phyloP scores from a whole-genome alignment of 2,797 vertebrate species.

The Sandelia bainsii region DNA sequence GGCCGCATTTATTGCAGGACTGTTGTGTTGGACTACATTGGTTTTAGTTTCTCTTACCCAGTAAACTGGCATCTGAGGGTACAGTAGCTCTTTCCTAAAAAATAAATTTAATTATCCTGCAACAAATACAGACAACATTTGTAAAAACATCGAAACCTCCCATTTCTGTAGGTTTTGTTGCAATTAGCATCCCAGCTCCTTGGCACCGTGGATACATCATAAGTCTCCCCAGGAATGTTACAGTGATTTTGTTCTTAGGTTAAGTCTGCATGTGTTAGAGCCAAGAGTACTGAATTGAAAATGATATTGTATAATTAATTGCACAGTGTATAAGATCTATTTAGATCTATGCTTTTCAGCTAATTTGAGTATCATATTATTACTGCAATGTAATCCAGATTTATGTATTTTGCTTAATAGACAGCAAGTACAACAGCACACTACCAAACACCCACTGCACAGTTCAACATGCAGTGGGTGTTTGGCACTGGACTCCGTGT shows the following conservation, averaged over 20 bases:
- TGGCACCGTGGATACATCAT: conserved; percentile 22
- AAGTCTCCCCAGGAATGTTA: conserved; percentile 36
- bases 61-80: neutral
- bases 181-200: neutral
- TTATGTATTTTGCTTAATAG: conserved; percentile 21
- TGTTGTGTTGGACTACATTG: neutral
- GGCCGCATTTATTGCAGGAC: neutral
- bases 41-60: neutral
- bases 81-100: neutral
- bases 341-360: neutral
- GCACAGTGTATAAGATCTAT: neutral
- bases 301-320: neutral
- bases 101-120: neutral
- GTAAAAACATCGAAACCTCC: neutral
- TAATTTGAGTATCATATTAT: neutral
- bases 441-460: conserved; percentile 17
- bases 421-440: conserved; percentile 27
- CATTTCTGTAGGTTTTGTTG: neutral
- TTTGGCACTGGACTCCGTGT: conserved; percentile 52
- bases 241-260: neutral
- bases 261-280: neutral
- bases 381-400: neutral
- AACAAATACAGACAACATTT: neutral
- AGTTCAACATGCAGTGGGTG: conserved; percentile 50
- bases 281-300: neutral